phyloP scores from a whole-genome alignment of 2,113 vertebrate species.

The Girardinichthys multiradiatus region DNA sequence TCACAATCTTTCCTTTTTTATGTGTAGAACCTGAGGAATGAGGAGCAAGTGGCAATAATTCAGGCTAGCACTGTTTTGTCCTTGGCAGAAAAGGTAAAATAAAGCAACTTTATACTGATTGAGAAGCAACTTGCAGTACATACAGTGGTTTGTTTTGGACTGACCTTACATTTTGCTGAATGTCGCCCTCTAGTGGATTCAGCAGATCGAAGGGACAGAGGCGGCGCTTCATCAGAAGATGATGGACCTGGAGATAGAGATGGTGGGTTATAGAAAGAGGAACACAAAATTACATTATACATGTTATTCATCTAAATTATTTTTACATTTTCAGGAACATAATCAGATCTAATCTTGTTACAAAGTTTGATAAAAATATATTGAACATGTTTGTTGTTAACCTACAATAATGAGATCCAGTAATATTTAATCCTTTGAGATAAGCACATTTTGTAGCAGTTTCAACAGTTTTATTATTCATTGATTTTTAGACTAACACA shows the following conservation, averaged over 20 bases:
- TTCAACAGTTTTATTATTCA: neutral
- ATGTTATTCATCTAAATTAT: neutral
- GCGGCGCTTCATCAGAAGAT: slow-evolving; percentile 98
- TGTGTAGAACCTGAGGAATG: slow-evolving; percentile 94
- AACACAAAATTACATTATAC: too few relatives aligned
- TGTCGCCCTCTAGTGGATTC: slow-evolving; percentile 90
- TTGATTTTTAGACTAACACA: neutral
- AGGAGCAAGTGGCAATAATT: slow-evolving; percentile 99
- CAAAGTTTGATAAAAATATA: too few relatives aligned
- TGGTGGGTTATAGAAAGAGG: slow-evolving; percentile 80
- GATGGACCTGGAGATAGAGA: slow-evolving; percentile 97
- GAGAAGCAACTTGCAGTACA: neutral
- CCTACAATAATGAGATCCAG: neutral
- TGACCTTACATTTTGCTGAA: slow-evolving; percentile 28
- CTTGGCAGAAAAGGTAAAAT: slow-evolving; percentile 93
- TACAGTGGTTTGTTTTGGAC: neutral
- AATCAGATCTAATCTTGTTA: too few relatives aligned
- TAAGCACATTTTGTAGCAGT: neutral
- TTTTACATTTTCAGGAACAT: too few relatives aligned
- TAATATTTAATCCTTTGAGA: neutral
- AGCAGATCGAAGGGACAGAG: slow-evolving; percentile 98
- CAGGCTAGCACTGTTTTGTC: slow-evolving; percentile 98
- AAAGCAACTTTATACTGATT: neutral
- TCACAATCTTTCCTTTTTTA: slow-evolving; percentile 1
- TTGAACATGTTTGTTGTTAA: too few relatives aligned